Evolutionary conservation across 2,113 vertebrate genomes (phyloP), one percentile per base, ranked within the genome.

Genomic region (Perccottus glenii): DNA sequence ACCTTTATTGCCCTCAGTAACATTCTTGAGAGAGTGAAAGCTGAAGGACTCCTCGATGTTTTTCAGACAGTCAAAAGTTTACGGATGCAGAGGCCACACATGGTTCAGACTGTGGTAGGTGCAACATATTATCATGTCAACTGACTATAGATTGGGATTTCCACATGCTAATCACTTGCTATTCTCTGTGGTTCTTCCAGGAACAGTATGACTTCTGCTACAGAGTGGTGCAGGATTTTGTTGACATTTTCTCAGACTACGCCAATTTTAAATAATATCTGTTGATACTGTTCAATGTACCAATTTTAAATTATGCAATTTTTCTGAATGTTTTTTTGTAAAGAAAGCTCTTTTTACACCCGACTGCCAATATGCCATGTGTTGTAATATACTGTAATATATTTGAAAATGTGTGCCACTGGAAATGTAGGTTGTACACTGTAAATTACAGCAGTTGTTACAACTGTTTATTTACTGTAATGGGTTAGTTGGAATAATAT

Each of bases 161-260:
- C 19, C 19, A 2, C 19, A 27, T 27, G 19, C 19, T 27, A 27
- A 27, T 27, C 19, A 27, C 1, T 27, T 27, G 19, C 1, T 27
- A 27, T 27, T 27, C 19, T 27, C 19, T 27, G 19, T 50, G 88
- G 83, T 91, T 42, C 42, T 72, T 78, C 5, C 92, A 99, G 98
- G 98, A 99, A 88, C 98, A 99, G 86, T 99, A 99, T 85, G 98
- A 99, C 91, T 99, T 95, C 93, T 99, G 98, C 95, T 99, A 99
- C 94, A 95, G 93, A 94, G 98, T 99, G 95, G 98, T 99, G 93
- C 96, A 98, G 94, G 98, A 99, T 88, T 99, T 97, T 93, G 96
- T 99, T 59, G 97, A 99, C 92, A 99, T 99, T 87, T 99, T 95
- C 92, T 99, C 98, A 7, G 98, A 99, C 93, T 99, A 99, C 84